Evolutionary conservation across 2,888 invertebrate species (phyloP).

Genomic region (Drosophila planitibia): DNA sequence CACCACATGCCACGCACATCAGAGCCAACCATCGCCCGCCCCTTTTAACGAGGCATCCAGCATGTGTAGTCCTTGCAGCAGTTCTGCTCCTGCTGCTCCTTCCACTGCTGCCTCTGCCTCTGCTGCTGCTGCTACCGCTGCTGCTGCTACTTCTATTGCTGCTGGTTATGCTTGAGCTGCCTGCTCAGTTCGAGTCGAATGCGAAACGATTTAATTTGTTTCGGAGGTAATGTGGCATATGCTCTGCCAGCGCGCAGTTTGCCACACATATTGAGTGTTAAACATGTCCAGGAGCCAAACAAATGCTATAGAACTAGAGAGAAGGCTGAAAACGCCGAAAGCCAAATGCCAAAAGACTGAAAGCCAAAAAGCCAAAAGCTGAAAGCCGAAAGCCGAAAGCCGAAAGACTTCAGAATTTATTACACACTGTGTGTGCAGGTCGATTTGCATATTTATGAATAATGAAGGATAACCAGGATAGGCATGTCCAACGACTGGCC

Average conservation of each 20-base stretch:
- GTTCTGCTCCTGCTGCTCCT: conserved; percentile 20
- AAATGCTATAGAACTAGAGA: conserved; percentile 26
- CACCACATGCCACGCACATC: conserved; percentile 70
- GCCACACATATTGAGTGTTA: conserved; percentile 77
- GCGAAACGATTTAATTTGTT: conserved; percentile 80
- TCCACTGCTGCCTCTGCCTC: conserved; percentile 3
- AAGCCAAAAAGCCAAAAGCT: conserved; percentile 21
- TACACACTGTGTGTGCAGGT: conserved; percentile 59
- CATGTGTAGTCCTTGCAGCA: conserved; percentile 40
- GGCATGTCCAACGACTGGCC: conserved; percentile 32
- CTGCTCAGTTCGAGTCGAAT: conserved; percentile 62
- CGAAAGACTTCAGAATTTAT: conserved; percentile 83
- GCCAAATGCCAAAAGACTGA: neutral
- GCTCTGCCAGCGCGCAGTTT: conserved; percentile 56
- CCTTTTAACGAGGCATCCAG: conserved; percentile 70
- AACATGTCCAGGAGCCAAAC: conserved; percentile 52
- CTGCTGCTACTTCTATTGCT: conserved; percentile 16
- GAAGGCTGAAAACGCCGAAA: neutral
- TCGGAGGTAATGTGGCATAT: conserved; percentile 81
- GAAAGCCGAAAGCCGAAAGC: conserved; percentile 40
- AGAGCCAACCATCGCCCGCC: conserved; percentile 53
- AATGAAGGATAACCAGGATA: conserved; percentile 83
- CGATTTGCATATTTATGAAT: conserved; percentile 86
- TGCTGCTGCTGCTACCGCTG: conserved; percentile 12
- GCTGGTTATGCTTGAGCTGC: conserved; percentile 60